These are phyloP conservation scores for Seira sanloemensis DNA, from an alignment of 2,888 invertebrate species.

Conservation along the genomic window DNA sequence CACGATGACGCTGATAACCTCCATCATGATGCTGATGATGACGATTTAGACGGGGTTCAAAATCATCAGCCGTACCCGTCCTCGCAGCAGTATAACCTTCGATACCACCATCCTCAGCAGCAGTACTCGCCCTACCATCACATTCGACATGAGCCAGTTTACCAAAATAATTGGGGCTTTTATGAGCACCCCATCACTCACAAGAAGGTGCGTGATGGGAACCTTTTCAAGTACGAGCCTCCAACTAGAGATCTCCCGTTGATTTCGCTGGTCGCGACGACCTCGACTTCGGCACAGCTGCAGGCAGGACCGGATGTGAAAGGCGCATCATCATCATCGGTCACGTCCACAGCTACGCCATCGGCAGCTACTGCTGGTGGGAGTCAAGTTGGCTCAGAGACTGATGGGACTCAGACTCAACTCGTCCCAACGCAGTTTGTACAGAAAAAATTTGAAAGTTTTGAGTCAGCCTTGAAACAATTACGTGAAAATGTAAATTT, in stretches of 20 bases:
- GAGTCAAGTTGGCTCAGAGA: too few species aligned
- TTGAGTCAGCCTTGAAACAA: conserved; percentile 36
- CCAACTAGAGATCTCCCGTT: conserved; percentile 41
- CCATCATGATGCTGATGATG: background rate
- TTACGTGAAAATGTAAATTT: conserved; percentile 36
- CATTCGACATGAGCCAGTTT: background rate
- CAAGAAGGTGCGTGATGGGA: conserved; percentile 33
- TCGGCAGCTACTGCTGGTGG: background rate
- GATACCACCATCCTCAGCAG: conserved; percentile 23
- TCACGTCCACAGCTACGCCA: background rate
- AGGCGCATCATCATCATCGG: conserved; percentile 6
- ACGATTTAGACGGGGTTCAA: background rate
- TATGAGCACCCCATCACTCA: conserved; percentile 50
- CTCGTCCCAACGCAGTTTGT: conserved; percentile 11
- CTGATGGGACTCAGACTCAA: too few species aligned
- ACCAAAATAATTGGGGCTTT: conserved; percentile 46
- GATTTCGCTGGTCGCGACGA: conserved; percentile 36
- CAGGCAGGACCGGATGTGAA: conserved; percentile 18
- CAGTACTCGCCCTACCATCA: background rate
- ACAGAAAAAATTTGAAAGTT: conserved; percentile 46
- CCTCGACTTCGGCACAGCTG: conserved; percentile 10
- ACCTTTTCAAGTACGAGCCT: conserved; percentile 18
- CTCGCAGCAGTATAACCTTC: conserved; percentile 1
- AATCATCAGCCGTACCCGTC: conserved; percentile 20
- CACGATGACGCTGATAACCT: background rate